Conservation (phyloP, 53 echinoderm and acorn worm species). For the Holothuria leucospilota region DNA sequence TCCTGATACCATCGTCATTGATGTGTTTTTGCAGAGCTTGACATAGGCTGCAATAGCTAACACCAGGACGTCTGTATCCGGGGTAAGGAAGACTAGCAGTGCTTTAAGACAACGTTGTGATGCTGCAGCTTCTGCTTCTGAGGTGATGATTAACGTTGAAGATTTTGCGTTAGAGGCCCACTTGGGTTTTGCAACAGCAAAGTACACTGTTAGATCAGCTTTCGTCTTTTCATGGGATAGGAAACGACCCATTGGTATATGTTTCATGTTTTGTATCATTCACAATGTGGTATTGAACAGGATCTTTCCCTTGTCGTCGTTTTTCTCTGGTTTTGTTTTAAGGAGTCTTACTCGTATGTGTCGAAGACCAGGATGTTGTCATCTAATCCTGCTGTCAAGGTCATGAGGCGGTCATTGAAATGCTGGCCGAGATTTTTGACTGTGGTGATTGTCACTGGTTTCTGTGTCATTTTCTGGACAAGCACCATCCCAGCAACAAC, state of each 20-base stretch:
- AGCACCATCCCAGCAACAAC: slow-evolving; percentile 72
- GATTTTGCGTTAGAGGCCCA: slow-evolving; percentile 56
- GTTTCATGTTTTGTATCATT: slow-evolving; percentile 68
- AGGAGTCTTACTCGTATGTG: slow-evolving; percentile 60
- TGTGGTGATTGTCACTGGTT: slow-evolving; percentile 52
- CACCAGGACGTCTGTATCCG: slow-evolving; percentile 64
- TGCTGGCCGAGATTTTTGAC: slow-evolving; percentile 50
- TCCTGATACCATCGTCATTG: slow-evolving; percentile 48
- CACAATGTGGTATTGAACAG: slow-evolving; percentile 48
- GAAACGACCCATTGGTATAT: slow-evolving; percentile 62
- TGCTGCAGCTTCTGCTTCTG: slow-evolving; percentile 41
- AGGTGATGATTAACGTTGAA: slow-evolving; percentile 43
- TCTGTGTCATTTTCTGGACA: slow-evolving; percentile 52
- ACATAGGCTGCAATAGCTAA: slow-evolving; percentile 56
- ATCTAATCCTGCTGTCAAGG: slow-evolving; percentile 53
- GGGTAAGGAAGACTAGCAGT: slow-evolving; percentile 44
- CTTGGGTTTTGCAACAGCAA: slow-evolving; percentile 40
- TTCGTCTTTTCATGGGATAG: slow-evolving; percentile 63
- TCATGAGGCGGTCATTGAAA: slow-evolving; percentile 57
- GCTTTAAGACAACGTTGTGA: slow-evolving; percentile 57
- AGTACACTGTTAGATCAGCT: slow-evolving; percentile 15
- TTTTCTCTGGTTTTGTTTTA: slow-evolving; percentile 47
- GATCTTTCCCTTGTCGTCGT: slow-evolving; percentile 36
- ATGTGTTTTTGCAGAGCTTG: slow-evolving; percentile 39
- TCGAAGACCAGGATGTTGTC: slow-evolving; percentile 65